Conservation (phyloP, 2,113 vertebrate genomes). For the Chauna torquata region DNA sequence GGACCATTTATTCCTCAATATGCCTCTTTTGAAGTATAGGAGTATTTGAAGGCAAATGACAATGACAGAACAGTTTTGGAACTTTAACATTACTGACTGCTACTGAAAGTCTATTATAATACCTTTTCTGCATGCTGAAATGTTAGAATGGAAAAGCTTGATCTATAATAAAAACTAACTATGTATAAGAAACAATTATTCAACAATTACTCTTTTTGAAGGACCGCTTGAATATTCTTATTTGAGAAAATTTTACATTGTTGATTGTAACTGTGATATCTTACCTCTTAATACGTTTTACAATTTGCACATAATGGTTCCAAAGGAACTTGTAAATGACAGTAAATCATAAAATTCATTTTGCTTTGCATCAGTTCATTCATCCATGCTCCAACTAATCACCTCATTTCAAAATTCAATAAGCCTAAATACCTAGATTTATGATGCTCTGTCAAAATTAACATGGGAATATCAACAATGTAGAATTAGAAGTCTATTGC, state of each 20-base stretch:
- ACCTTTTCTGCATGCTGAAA: conserved; percentile 21
- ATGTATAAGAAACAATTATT: conserved; percentile 70
- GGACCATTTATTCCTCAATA: neutral
- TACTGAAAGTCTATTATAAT: neutral
- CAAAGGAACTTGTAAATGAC: conserved; percentile 77
- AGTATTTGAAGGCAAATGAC: neutral
- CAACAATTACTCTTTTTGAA: conserved; percentile 73
- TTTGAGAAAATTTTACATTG: conserved; percentile 70
- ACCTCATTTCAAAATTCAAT: conserved; percentile 89
- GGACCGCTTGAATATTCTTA: conserved; percentile 44
- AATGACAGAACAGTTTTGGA: neutral
- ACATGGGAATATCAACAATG: conserved; percentile 79
- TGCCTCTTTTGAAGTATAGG: neutral
- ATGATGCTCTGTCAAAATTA: conserved; percentile 83
- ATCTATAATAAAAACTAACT: conserved; percentile 77
- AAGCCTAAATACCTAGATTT: conserved; percentile 89
- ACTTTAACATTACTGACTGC: neutral
- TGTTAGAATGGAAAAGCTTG: conserved; percentile 3
- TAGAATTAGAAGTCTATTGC: conserved; percentile 78
- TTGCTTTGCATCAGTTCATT: conserved; percentile 82
- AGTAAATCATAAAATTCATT: conserved; percentile 89
- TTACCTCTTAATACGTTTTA: conserved; percentile 78
- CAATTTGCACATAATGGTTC: conserved; percentile 79
- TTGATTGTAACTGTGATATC: conserved; percentile 78
- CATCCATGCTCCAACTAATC: conserved; percentile 81